Evolutionary conservation across 1,140 invertebrate species (phyloP), one percentile per base, ranked within the genome.

Genomic region (Camponotus pennsylvanicus): DNA sequence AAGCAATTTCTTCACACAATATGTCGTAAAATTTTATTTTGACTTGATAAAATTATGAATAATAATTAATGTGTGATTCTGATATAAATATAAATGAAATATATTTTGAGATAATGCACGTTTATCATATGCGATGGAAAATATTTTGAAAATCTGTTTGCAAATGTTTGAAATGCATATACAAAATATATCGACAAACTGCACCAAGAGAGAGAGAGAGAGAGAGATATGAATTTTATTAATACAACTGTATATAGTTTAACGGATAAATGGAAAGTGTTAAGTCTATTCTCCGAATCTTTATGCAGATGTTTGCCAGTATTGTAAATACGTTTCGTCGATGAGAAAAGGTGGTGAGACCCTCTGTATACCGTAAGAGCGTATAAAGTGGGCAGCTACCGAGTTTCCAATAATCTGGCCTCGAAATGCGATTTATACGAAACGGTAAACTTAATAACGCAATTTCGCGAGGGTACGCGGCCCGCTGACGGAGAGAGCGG

Each of bases 361-460:
- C 61, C 73, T 75, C 79, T 73, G 59, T 59, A 27, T 61, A 49
- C 59, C 71, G 70, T 79, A 71, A 85, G 82, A 85, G 83, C 57
- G 70, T 76, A 69, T 64, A 84, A 88, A 88, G 82, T 85, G 86
- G 70, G 64, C 66, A 57, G 61, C 70, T 79, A 61, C 78, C 77
- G 66, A 84, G 57, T 86, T 90, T 90, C 89, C 89, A 90, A 90
- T 90, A 90, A 90, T 90, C 89, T 90, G 40, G 79, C 67, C 77
- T 86, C 86, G 86, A 91, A 91, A 92, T 91, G 91, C 92, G 92
- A 93, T 93, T 94, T 93, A 91, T 92, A 92, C 91, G 90, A 92
- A 93, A 93, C 92, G 91, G 91, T 93, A 93, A 93, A 94, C 93
- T 92, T 94, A 94, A 93, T 94, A 94, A 94, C 93, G 92, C 92